Evolutionary conservation across 2,888 invertebrate genomes (phyloP), one percentile per base, ranked within the genome.

Genomic region (Trichogramma dendrolimi): DNA sequence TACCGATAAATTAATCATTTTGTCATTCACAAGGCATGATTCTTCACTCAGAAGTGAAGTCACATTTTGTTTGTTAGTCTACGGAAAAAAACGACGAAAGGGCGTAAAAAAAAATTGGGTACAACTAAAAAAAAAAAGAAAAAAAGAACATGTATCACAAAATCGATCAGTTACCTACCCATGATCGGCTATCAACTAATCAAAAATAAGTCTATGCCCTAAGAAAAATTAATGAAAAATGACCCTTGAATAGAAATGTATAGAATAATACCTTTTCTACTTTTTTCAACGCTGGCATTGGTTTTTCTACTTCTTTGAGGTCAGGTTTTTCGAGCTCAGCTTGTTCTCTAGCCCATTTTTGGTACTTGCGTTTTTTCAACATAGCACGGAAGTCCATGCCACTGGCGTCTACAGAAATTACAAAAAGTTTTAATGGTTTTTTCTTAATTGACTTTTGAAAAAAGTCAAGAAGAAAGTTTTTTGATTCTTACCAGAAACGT

Each of bases 341-440:
- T 71, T 96, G 91, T 70, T 94, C 91, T 80, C 90, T 88, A 65
- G 86, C 92, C 94, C 94, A 95, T 85, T 94, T 92, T 73, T 91
- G 91, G 80, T 95, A 95, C 82, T 93, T 94, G 75, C 94, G 89
- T 84, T 95, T 96, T 82, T 96, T 96, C 72, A 99, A 85, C 91
- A 98, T 91, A 67, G 96, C 90, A 82, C 99, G 90, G 91, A 98
- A 99, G 83, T 99, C 99, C 91, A 98, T 92, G 70, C 96, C 96
- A 82, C 95, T 95, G 68, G 96, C 89, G 83, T 96, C 97, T 92
- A 67, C 11, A 68, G 58, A 64, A 57, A 7, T 14, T 47, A 58
- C 54, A 52, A 58, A 44, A 51, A 49, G 38, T 54, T 47, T 60
- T 53, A 40, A 51, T 55, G 14, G 27, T 27, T 27, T 27, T 27